These are phyloP conservation scores for Camelus dromedarius DNA, from an alignment of 2,113 vertebrate genomes.

Conservation along the genomic window DNA sequence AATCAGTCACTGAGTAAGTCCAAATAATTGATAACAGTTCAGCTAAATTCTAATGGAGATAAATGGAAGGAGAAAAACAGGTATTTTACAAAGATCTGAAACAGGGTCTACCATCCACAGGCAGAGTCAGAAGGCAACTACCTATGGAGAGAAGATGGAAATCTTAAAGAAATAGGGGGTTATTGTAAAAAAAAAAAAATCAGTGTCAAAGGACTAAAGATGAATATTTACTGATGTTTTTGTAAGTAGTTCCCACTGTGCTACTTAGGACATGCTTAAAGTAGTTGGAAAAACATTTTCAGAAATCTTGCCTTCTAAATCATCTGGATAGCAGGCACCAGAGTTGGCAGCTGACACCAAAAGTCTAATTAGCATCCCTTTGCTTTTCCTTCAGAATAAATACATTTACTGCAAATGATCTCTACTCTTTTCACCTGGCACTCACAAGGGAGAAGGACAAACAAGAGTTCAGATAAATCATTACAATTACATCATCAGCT, in stretches of 20 bases:
- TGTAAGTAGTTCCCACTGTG: background rate
- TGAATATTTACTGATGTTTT: background rate
- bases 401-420: background rate
- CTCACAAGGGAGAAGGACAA: background rate
- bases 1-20: background rate
- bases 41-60: background rate
- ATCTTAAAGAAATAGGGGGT: background rate
- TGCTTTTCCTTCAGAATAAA: background rate
- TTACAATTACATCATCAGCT: constrained; percentile 37
- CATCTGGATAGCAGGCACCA: background rate
- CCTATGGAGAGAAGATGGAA: background rate
- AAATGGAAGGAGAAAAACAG: background rate
- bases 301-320: constrained; percentile 7
- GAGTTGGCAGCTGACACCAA: background rate
- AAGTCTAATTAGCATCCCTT: background rate
- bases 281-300: background rate
- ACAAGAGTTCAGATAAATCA: background rate
- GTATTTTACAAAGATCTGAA: background rate
- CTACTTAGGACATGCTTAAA: background rate
- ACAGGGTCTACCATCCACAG: background rate
- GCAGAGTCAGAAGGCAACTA: background rate
- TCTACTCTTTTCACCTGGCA: background rate
- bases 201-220: background rate
- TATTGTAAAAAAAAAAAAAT: background rate
- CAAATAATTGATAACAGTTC: background rate